Evolutionary conservation across 2,888 invertebrate species (phyloP), one percentile per base, ranked within the genome.

Genomic region (Autographa gamma): DNA sequence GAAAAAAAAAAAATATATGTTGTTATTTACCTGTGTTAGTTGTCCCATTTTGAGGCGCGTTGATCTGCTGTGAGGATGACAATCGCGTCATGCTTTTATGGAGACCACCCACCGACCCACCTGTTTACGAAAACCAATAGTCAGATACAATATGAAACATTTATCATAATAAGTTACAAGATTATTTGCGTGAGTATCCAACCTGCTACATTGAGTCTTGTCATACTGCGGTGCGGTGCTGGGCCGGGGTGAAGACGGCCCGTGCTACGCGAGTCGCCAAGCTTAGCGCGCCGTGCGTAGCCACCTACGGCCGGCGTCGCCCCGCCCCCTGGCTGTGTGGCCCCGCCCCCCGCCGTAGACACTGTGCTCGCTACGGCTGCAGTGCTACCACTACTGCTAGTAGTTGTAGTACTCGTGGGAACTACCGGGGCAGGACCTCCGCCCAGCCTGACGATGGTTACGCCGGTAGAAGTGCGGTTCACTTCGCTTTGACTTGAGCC

Each of bases 31-130:
- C 90, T 81, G 92, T 86, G 71, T 82, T 88, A 18, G 85, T 87
- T 52, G 91, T 79, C 66, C 95, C 93, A 73, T 95, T 94, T n/a
- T 96, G 96, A 70, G 96, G 96, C 41, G 89, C 85, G 88, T 97
- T 97, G 82, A 97, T 97, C 89, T 97, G 97, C 88, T 98, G 97
- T 56, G 97, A 97, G 16, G 97, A 97, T 74, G 97, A 97, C 73
- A 98, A 90, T 54, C 98, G 96, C 11, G 98, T 98, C 98, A 98
- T 98, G 89, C 98, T 98, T 89, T 98, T 98, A 89, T 98, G 98
- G 6, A 98, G 94, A 0, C 98, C 98, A 11, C 97, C 97, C 16
- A 97, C 97, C 0, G 97, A 97, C 18, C 97, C 97, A 59, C 96
- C 96, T 96, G 86, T 4, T 14, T n/a, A n/a, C n/a, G n/a, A n/a